Base-by-base conservation (phyloP, 1,140 invertebrate genomes). In the Latrodectus geometricus region DNA sequence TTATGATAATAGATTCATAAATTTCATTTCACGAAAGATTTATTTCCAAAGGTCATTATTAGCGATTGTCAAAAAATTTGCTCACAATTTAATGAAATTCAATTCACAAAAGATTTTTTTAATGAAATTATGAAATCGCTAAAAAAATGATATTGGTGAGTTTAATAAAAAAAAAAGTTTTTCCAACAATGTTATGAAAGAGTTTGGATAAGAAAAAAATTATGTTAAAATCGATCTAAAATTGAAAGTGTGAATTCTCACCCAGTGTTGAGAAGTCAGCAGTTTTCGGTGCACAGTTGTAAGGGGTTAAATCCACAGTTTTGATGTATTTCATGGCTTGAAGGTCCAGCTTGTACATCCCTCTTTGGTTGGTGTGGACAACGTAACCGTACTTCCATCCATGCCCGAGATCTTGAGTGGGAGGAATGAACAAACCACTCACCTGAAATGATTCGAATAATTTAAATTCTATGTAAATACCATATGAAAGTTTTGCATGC, bases 341-440 rank as follows among this genome's bases (percentile, higher is more conserved):
- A 89, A 96, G 91, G 90, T 96, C 95, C 20, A 96, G 91, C 91
- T 96, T 96, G 90, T 95, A 95, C 88, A 96, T 92, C 48, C 94
- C 94, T 75, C 94, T 90, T 89, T 95, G 95, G 90, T 95, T 94
- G 52, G 93, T 94, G 89, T 96, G 95, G 20, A 94, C 94, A 9
- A 95, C 95, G 89, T 96, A 96, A 15, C 95, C 95, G 91, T 95
- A 95, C 89, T 94, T 94, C 90, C 94, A 95, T 88, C 92, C 92
- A 89, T 95, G 92, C 5, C 93, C 92, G 87, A 94, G 91, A 89
- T 94, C 93, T 92, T 94, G 91, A 21, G 87, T 74, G 12, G 94
- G 93, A 3, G 95, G 95, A 73, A 96, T 93, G 90, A 95, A 95
- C 49, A 96, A 91, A 84, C 94, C 93, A 54, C 88, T 83, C 49